phyloP scores from a whole-genome alignment of 2,797 vertebrate genomes.

The Micromesistius poutassou region DNA sequence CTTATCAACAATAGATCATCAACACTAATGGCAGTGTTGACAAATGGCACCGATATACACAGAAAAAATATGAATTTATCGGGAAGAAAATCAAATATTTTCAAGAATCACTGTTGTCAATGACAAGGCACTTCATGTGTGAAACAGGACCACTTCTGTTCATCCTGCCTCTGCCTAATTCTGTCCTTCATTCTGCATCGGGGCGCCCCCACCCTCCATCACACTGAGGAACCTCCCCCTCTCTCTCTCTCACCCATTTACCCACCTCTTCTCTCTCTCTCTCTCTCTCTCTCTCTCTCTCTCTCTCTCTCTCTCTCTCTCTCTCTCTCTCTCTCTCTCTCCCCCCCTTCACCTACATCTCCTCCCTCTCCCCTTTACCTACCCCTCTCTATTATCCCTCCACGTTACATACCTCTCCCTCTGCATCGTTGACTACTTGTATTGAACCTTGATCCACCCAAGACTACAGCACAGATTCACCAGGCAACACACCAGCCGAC shows the following conservation, averaged over 20 bases:
- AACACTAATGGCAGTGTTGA: too few relatives aligned
- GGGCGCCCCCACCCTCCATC: neutral
- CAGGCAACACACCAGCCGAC: neutral
- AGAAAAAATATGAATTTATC: too few relatives aligned
- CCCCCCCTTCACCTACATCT: neutral
- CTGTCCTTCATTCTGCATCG: conserved; percentile 10
- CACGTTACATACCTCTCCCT: conserved; percentile 1
- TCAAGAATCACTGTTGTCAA: conserved; percentile 29
- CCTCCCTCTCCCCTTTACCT: too few relatives aligned
- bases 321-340: conserved; percentile 40
- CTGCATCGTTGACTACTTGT: conserved; percentile 12
- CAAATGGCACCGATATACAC: too few relatives aligned
- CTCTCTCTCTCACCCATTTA: conserved; percentile 3
- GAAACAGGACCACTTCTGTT: conserved; percentile 20
- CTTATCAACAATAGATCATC: too few relatives aligned
- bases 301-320: conserved; percentile 27
- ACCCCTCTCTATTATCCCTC: too few relatives aligned
- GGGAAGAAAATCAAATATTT: conserved; percentile 4
- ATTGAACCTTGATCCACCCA: conserved; percentile 11
- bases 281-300: conserved; percentile 14
- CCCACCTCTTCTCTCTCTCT: neutral
- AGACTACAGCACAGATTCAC: conserved; percentile 6
- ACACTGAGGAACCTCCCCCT: neutral
- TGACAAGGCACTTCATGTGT: conserved; percentile 25
- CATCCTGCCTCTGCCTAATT: conserved; percentile 41